A percentile compares a stretch with the other conserved stretches of the same genome.
Conservation (phyloP, 1,140 invertebrate species). For the Streblospio benedicti region DNA sequence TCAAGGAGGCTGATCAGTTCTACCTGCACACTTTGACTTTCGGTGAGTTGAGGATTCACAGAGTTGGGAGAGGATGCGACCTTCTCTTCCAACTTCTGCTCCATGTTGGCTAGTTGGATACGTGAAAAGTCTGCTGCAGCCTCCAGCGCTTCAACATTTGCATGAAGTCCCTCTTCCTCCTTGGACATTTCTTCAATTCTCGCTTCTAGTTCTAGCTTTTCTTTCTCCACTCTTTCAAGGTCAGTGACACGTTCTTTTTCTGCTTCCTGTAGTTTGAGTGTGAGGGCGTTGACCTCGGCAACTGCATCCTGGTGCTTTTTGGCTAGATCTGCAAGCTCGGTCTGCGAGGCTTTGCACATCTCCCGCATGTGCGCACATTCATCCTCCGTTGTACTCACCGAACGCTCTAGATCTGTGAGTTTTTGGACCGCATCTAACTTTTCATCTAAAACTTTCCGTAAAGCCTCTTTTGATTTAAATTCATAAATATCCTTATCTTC, state of each 20-base stretch:
- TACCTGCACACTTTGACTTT: slow-evolving; percentile 8
- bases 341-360: slow-evolving; percentile 59
- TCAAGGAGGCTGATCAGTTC: slow-evolving; percentile 12
- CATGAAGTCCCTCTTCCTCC: slow-evolving; percentile 39
- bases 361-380: slow-evolving; percentile 69
- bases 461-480: slow-evolving; percentile 60
- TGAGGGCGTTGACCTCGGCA: slow-evolving; percentile 47
- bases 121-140: too few relatives aligned
- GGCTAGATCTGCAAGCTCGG: slow-evolving; percentile 55
- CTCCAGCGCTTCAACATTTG: too few relatives aligned
- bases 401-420: slow-evolving; percentile 61
- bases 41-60: too few relatives aligned
- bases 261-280: slow-evolving; percentile 50
- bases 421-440: slow-evolving; percentile 73
- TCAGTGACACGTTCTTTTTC: slow-evolving; percentile 50
- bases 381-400: slow-evolving; percentile 65
- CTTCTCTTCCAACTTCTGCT: too few relatives aligned
- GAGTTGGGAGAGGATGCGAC: too few relatives aligned
- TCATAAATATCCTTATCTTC: slow-evolving; percentile 87
- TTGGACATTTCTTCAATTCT: slow-evolving; percentile 47
- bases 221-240: slow-evolving; percentile 46
- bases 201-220: slow-evolving; percentile 47
- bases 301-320: slow-evolving; percentile 51
- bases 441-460: slow-evolving; percentile 77
- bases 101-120: too few relatives aligned